A percentile compares a stretch with the other conserved stretches of the same genome.
Conservation (phyloP, 1,140 invertebrate species). For the Anastrepha ludens region DNA sequence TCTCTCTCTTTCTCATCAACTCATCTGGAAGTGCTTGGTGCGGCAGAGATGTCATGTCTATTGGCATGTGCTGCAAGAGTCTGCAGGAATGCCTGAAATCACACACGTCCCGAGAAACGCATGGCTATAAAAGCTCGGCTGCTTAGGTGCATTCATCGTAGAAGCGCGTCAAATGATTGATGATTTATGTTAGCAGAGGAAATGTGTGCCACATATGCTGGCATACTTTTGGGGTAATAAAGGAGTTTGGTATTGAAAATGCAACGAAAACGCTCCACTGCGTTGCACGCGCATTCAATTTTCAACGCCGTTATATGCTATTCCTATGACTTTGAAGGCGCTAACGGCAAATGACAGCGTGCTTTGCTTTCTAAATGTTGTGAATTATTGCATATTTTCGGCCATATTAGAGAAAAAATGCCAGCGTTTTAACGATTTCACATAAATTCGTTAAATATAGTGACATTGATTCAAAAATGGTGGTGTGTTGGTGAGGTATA, state of each 20-base stretch:
- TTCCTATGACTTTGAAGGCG: neutral
- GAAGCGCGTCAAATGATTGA: neutral
- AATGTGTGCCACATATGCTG: neutral
- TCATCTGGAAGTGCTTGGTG: too few relatives aligned
- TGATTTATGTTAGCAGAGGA: neutral
- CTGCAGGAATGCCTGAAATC: constrained; percentile 12
- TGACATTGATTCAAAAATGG: too few relatives aligned
- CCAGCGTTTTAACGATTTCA: too few relatives aligned
- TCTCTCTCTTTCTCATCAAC: neutral
- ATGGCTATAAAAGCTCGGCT: neutral
- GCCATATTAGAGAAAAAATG: too few relatives aligned
- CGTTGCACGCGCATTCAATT: neutral
- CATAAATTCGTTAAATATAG: too few relatives aligned
- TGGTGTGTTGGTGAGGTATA: too few relatives aligned
- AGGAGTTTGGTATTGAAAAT: neutral
- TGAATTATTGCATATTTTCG: neutral
- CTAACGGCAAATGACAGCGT: neutral
- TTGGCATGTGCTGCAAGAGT: neutral
- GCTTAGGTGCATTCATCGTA: neutral
- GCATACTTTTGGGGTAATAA: constrained; percentile 10
- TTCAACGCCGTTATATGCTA: neutral
- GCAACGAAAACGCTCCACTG: neutral
- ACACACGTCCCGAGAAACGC: neutral
- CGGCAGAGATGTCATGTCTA: neutral
- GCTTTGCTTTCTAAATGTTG: neutral